phyloP scores from a whole-genome alignment of 2,888 invertebrate species.

The Acanthopleura granulata region DNA sequence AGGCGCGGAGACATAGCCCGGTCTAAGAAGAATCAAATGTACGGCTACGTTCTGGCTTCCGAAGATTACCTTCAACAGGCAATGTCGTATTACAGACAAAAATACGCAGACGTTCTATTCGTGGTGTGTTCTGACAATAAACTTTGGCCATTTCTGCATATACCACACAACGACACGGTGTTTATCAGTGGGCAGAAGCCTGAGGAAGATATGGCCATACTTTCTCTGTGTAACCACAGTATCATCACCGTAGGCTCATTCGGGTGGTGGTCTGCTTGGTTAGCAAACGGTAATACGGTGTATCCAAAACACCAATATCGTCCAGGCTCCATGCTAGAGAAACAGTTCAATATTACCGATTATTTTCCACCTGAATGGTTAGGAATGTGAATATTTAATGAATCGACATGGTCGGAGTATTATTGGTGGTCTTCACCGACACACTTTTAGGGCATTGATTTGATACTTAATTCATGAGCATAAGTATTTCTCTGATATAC shows the following conservation, averaged over 20 bases:
- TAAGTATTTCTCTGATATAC: too few species aligned
- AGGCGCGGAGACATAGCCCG: not conserved
- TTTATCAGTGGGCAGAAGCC: not conserved
- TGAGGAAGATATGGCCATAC: not conserved
- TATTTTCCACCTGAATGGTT: not conserved
- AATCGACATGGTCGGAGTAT: not conserved
- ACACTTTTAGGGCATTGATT: too few species aligned
- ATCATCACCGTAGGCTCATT: slow-evolving; percentile 13
- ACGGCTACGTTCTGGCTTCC: not conserved
- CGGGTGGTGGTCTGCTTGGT: slow-evolving; percentile 18
- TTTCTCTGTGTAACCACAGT: slow-evolving; percentile 18
- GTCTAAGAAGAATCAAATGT: too few species aligned
- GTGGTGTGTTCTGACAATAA: slow-evolving; percentile 9
- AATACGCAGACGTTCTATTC: not conserved
- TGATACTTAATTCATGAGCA: too few species aligned
- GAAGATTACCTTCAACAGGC: slow-evolving; percentile 4
- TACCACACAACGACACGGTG: not conserved
- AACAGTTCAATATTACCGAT: slow-evolving; percentile 7
- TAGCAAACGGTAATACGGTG: slow-evolving; percentile 8
- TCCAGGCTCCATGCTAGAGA: not conserved
- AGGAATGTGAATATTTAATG: not conserved
- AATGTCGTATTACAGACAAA: not conserved
- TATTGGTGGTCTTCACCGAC: too few species aligned
- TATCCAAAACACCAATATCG: not conserved
- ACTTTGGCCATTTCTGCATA: not conserved